Evolutionary conservation across 2,113 vertebrate genomes (phyloP).

Genomic region (Stegastes partitus): DNA sequence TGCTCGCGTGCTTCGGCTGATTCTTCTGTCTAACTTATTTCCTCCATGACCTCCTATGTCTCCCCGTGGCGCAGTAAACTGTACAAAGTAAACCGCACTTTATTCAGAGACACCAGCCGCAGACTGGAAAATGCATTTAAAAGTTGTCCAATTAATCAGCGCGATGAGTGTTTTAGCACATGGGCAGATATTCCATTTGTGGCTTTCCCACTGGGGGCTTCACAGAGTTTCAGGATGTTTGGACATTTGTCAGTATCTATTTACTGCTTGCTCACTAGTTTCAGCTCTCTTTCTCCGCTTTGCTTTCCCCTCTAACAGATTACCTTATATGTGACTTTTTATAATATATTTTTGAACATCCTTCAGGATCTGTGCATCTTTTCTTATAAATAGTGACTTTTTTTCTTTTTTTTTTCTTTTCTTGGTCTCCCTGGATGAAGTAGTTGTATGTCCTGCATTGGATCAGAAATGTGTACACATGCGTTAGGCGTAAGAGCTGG

Average conservation of each 20-base stretch:
- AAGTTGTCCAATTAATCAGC: constrained; percentile 32
- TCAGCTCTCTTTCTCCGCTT: not conserved
- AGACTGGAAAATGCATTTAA: constrained; percentile 40
- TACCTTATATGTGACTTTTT: constrained; percentile 6
- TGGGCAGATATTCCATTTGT: constrained; percentile 20
- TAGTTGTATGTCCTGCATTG: not conserved
- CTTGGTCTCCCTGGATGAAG: not conserved
- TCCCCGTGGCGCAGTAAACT: constrained; percentile 30
- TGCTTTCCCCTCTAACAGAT: constrained; percentile 11
- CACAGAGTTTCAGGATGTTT: constrained; percentile 9
- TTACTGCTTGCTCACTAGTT: constrained; percentile 14
- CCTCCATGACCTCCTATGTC: constrained; percentile 24
- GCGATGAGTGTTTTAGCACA: constrained; percentile 41
- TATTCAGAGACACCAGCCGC: constrained; percentile 33
- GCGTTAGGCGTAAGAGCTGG: constrained; percentile 6
- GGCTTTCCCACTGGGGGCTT: constrained; percentile 15
- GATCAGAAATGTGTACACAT: constrained; percentile 11
- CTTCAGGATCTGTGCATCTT: constrained; percentile 6
- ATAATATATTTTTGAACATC: constrained; percentile 20
- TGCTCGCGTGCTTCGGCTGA: constrained; percentile 8
- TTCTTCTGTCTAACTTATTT: constrained; percentile 5
- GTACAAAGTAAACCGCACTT: constrained; percentile 35
- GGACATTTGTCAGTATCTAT: constrained; percentile 27
- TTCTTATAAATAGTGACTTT: not conserved
- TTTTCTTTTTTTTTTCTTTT: not conserved